phyloP scores from a whole-genome alignment of 2,113 vertebrate genomes.

The Bubo blakistoni region DNA sequence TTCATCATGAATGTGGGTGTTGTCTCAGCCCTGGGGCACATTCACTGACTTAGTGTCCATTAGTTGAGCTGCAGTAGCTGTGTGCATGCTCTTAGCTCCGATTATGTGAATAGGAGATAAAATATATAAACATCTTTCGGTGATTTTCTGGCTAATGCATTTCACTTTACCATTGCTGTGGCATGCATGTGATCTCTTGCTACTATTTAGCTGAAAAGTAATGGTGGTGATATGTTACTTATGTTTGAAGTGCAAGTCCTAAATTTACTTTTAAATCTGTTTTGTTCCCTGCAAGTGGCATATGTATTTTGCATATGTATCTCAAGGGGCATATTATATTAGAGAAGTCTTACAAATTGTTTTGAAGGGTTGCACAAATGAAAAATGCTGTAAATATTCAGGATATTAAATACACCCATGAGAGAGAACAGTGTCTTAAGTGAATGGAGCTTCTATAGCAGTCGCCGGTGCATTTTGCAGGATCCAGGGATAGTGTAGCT shows the following conservation, averaged over 20 bases:
- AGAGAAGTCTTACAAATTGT: neutral
- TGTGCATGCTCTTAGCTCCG: neutral
- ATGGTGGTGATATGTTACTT: neutral
- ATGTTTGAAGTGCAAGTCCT: neutral
- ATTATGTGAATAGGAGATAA: neutral
- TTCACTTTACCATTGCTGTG: neutral
- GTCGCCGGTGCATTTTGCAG: neutral
- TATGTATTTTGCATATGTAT: neutral
- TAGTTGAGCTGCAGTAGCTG: neutral
- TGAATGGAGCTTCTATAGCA: neutral
- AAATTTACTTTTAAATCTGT: neutral
- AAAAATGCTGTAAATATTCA: neutral
- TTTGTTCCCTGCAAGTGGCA: neutral
- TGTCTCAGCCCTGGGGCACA: neutral
- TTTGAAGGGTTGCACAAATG: neutral
- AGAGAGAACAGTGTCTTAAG: neutral
- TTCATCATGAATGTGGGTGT: neutral
- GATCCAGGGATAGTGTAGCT: neutral
- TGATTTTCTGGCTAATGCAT: neutral
- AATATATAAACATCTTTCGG: neutral
- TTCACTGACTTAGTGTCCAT: accelerated
- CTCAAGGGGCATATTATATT: neutral
- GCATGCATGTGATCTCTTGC: neutral
- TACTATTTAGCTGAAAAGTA: neutral
- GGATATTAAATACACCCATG: neutral